These are phyloP conservation scores for Tenualosa ilisha DNA, from an alignment of 2,797 vertebrate genomes.

Conservation along the genomic window DNA sequence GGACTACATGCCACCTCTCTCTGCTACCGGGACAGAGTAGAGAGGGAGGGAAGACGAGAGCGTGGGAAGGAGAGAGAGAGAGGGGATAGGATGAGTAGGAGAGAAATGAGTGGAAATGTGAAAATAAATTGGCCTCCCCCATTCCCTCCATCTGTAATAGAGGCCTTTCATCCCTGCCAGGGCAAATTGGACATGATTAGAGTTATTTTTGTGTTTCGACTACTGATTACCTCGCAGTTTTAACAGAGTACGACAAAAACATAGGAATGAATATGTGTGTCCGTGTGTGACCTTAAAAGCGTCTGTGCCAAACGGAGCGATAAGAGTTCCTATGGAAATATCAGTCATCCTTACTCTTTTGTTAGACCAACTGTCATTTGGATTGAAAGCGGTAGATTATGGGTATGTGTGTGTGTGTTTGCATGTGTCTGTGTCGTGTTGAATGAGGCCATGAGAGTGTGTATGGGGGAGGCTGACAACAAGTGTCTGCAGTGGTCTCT, in stretches of 20 bases:
- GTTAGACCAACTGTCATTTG: slow-evolving; percentile 38
- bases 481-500: no score
- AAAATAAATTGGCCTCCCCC: background rate
- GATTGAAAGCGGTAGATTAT: no score
- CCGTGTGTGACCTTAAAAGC: background rate
- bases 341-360: slow-evolving; percentile 55
- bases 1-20: slow-evolving; percentile 62
- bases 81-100: background rate
- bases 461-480: no score
- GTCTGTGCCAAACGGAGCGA: slow-evolving; percentile 77
- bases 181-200: background rate
- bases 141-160: background rate
- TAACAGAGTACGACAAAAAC: background rate
- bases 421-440: no score
- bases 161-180: background rate
- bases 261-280: no score
- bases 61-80: background rate
- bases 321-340: slow-evolving; percentile 81
- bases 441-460: slow-evolving; percentile 57
- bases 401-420: no score
- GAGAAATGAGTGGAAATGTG: slow-evolving; percentile 41
- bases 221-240: no score
- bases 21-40: slow-evolving; percentile 52
- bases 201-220: no score
- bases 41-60: no score